Conservation (phyloP, 2,888 invertebrate species). For the Hydropsyche betteni region DNA sequence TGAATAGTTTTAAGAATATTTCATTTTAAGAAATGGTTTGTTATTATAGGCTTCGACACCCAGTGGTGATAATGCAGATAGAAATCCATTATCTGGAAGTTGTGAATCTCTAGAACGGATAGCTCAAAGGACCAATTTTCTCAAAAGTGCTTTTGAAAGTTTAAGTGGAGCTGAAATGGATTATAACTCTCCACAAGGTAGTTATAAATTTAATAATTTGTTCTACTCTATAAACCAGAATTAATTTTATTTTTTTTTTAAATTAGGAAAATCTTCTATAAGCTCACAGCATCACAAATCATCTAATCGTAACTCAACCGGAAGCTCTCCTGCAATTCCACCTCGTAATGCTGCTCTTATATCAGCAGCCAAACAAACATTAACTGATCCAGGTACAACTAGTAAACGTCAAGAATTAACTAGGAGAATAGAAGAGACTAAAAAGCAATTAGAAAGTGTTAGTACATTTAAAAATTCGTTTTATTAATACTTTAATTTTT, state of each 20-base stretch:
- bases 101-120: constrained; percentile 71
- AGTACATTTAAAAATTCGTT: constrained; percentile 57
- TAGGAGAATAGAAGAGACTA: constrained; percentile 83
- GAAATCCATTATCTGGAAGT: constrained; percentile 80
- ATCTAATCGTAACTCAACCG: constrained; percentile 53
- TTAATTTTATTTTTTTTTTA: neutral
- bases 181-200: constrained; percentile 52
- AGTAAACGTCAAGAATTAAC: constrained; percentile 81
- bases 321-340: constrained; percentile 57
- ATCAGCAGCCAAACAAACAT: constrained; percentile 66
- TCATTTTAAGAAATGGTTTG: constrained; percentile 26
- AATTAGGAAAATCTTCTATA: constrained; percentile 67
- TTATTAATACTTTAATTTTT: constrained; percentile 7
- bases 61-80: constrained; percentile 81
- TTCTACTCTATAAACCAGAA: neutral
- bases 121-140: constrained; percentile 67
- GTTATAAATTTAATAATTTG: constrained; percentile 40
- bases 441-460: constrained; percentile 87
- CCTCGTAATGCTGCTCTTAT: constrained; percentile 64
- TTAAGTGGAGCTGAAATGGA: constrained; percentile 73
- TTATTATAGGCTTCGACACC: constrained; percentile 76
- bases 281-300: constrained; percentile 67
- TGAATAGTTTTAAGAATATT: neutral
- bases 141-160: constrained; percentile 76
- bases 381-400: constrained; percentile 71